phyloP scores from a whole-genome alignment of 2,888 invertebrate species.

The Idaea straminata region DNA sequence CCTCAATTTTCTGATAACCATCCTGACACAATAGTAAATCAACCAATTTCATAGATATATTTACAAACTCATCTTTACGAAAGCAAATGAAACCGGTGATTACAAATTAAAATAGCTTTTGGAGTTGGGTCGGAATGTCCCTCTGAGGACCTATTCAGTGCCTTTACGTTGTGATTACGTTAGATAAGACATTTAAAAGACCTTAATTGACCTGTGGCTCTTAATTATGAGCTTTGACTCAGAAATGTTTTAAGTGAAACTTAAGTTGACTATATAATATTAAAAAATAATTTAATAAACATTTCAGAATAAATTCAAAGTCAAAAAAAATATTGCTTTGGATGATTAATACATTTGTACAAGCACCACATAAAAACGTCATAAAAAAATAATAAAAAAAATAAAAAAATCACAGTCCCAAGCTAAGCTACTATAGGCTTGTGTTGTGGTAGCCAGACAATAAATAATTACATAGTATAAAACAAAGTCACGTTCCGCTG shows the following conservation, averaged over 20 bases:
- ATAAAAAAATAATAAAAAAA: too few relatives aligned
- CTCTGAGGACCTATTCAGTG: background rate
- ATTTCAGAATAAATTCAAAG: too few relatives aligned
- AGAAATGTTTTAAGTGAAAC: background rate
- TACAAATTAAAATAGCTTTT: background rate
- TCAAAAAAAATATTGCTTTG: too few relatives aligned
- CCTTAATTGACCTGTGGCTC: background rate
- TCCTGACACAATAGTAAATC: background rate
- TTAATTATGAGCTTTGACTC: background rate
- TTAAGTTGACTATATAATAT: too few relatives aligned
- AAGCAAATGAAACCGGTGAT: background rate
- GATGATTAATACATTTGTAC: too few relatives aligned
- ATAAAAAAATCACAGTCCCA: too few relatives aligned
- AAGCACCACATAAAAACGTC: too few relatives aligned
- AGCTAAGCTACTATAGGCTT: too few relatives aligned
- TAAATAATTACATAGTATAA: too few relatives aligned
- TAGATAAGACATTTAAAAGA: background rate
- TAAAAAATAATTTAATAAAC: background rate
- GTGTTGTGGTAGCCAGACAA: too few relatives aligned
- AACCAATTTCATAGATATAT: background rate
- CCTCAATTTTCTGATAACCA: too few relatives aligned
- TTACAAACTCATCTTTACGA: background rate
- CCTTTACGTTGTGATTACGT: background rate
- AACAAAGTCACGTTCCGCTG: too few relatives aligned
- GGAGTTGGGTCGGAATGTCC: background rate